phyloP scores from a whole-genome alignment of 2,888 invertebrate species.

The Teleiodes luculella region DNA sequence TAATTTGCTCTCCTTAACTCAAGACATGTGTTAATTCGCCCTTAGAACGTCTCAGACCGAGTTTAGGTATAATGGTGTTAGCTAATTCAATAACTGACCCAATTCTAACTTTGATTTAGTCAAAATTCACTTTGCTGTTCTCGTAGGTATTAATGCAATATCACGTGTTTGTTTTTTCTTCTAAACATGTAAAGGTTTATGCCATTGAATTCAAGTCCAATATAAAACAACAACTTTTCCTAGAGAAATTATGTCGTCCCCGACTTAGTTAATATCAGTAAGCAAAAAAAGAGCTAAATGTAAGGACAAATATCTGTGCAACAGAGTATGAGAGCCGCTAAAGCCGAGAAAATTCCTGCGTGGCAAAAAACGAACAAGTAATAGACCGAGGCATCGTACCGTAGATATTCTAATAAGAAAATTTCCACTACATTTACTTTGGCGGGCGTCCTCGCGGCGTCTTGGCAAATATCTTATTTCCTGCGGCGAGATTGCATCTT shows the following conservation, averaged over 20 bases:
- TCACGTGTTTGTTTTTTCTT: too few species aligned
- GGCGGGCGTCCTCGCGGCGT: conserved; percentile 76
- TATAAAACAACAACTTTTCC: too few species aligned
- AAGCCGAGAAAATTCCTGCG: conserved; percentile 63
- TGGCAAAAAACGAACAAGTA: conserved; percentile 60
- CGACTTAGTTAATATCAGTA: background rate
- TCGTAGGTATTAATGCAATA: too few species aligned
- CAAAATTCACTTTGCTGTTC: too few species aligned
- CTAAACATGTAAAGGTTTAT: too few species aligned
- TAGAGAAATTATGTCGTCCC: too few species aligned
- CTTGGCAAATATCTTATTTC: conserved; percentile 80
- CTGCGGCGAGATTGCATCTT: conserved; percentile 79
- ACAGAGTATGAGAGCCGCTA: conserved; percentile 56
- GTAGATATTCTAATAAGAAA: conserved; percentile 79
- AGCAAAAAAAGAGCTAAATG: background rate
- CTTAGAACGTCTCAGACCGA: conserved; percentile 11
- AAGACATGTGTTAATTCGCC: conserved; percentile 35
- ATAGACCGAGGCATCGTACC: conserved; percentile 73
- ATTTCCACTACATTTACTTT: conserved; percentile 80
- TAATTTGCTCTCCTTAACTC: conserved; percentile 45
- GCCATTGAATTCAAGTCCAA: too few species aligned
- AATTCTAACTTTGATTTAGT: background rate
- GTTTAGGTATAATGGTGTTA: conserved; percentile 1
- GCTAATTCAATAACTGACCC: background rate
- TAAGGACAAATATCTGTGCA: conserved; percentile 37